Conservation (phyloP, 2,888 invertebrate species). For the Siphlonurus alternatus region DNA sequence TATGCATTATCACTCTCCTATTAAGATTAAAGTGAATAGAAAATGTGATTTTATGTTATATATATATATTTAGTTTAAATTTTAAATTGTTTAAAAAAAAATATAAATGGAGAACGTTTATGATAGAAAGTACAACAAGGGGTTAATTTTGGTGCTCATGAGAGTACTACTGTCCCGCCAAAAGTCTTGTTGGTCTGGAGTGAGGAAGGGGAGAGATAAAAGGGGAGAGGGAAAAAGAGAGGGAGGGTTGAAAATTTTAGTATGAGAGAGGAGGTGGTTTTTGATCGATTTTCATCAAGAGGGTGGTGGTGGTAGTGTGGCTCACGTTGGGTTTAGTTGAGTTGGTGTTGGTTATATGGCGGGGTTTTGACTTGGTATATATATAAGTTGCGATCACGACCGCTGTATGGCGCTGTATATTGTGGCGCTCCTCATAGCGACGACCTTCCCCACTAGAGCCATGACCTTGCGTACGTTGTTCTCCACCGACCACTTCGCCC, state of each 20-base stretch:
- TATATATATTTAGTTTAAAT: no score
- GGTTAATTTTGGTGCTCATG: slow-evolving; percentile 1
- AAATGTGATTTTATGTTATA: no score
- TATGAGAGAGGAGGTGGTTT: background rate
- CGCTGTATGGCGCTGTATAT: no score
- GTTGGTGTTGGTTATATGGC: background rate
- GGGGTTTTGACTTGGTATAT: background rate
- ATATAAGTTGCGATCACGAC: background rate
- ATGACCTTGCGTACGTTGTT: slow-evolving; percentile 1
- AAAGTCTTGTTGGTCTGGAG: background rate
- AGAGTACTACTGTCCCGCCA: background rate
- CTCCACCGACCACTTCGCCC: background rate
- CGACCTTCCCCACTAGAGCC: slow-evolving; percentile 2
- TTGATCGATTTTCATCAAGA: slow-evolving; percentile 1
- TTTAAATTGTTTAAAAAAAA: no score
- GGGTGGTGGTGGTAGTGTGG: no score
- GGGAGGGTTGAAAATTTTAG: background rate
- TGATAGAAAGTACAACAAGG: no score
- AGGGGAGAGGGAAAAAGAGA: background rate
- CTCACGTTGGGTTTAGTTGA: background rate
- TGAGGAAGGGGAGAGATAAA: background rate
- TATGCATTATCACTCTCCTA: no score
- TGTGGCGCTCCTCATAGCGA: background rate
- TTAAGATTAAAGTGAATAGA: no score
- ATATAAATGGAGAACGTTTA: no score